Conservation (phyloP, 1,140 invertebrate genomes). For the Lasioglossum albipes region DNA sequence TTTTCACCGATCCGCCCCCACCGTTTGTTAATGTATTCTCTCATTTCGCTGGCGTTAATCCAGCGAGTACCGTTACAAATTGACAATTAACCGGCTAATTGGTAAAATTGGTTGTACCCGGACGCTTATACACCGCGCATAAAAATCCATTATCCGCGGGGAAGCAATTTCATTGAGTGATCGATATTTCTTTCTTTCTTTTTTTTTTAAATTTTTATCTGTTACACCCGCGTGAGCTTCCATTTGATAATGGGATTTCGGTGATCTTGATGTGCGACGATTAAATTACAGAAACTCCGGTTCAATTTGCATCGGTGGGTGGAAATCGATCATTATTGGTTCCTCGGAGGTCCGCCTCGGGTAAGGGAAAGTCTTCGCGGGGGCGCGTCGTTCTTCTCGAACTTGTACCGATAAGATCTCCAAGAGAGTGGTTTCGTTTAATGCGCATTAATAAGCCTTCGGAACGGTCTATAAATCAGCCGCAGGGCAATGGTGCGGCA, state of each 20-base stretch:
- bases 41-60: not conserved
- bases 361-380: not conserved
- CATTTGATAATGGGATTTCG: conserved; percentile 32
- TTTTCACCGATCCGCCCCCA: not conserved
- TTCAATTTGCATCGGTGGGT: conserved; percentile 1
- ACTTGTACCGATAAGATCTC: not conserved
- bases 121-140: not conserved
- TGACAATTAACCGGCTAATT: not conserved
- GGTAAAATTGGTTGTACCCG: not conserved
- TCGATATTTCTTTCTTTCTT: not conserved
- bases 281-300: conserved; percentile 30
- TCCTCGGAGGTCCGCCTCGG: no score
- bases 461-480: not conserved
- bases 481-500: conserved; percentile 5
- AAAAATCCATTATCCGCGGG: conserved; percentile 13
- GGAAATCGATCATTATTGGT: conserved; percentile 21
- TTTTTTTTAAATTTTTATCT: not conserved
- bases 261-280: not conserved
- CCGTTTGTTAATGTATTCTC: not conserved
- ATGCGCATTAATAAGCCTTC: conserved; percentile 16
- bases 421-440: not conserved
- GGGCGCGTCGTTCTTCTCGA: not conserved
- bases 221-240: not conserved
- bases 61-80: not conserved
- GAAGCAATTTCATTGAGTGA: conserved; percentile 15